phyloP scores from a whole-genome alignment of 2,113 vertebrate species.

The Platichthys flesus region DNA sequence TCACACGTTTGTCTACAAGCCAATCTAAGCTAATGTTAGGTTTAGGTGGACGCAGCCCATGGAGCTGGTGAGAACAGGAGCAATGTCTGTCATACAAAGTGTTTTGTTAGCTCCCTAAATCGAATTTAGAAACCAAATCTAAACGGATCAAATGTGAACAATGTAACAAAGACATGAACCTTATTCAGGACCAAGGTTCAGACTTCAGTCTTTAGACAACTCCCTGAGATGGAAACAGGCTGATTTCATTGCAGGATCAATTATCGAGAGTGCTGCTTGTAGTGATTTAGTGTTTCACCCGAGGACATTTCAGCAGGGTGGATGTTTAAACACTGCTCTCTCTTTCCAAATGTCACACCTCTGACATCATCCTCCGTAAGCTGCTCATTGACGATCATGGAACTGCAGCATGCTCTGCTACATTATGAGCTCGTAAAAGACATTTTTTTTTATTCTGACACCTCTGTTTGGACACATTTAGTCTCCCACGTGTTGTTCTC shows the following conservation, averaged over 20 bases:
- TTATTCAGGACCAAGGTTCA: no score
- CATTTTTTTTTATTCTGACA: conserved; percentile 41
- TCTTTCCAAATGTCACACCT: neutral
- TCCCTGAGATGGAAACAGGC: neutral
- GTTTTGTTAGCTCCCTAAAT: no score
- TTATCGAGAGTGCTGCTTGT: neutral
- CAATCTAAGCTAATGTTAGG: no score
- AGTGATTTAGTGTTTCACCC: neutral
- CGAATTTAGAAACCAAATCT: no score
- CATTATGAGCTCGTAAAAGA: conserved; percentile 45
- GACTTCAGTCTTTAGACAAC: neutral
- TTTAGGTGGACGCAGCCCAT: no score
- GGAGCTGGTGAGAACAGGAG: no score
- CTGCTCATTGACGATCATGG: conserved; percentile 18
- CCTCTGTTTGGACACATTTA: conserved; percentile 45
- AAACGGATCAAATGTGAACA: no score
- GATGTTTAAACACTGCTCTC: neutral
- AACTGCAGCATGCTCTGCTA: conserved; percentile 16
- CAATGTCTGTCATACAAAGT: no score
- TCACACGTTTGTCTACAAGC: no score
- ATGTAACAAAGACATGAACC: neutral
- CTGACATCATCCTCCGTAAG: neutral
- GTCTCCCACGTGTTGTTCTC: conserved; percentile 38
- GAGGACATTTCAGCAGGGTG: neutral
- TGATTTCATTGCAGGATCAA: neutral